phyloP scores from a whole-genome alignment of 2,888 invertebrate species.

The Philopedon plagiatum region DNA sequence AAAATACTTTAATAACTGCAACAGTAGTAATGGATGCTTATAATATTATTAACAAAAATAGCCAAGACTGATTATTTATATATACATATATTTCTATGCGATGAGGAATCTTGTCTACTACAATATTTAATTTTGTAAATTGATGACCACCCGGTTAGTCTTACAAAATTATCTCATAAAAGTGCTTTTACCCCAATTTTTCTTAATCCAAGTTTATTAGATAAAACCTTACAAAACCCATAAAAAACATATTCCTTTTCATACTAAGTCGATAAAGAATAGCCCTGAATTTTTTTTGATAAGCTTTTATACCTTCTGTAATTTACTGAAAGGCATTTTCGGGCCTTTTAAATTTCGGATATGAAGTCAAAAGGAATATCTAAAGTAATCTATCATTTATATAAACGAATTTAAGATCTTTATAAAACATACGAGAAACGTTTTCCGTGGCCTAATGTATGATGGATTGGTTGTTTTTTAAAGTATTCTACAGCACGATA shows the following conservation, averaged over 20 bases:
- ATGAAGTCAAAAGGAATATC: neutral
- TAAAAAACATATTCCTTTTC: neutral
- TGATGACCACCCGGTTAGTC: too few relatives aligned
- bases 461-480: neutral
- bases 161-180: too few relatives aligned
- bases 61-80: too few relatives aligned
- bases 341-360: conserved; percentile 1
- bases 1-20: too few relatives aligned
- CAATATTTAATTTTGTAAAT: too few relatives aligned
- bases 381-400: conserved; percentile 6
- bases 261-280: neutral
- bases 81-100: too few relatives aligned
- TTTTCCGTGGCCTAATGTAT: neutral
- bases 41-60: too few relatives aligned
- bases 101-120: too few relatives aligned
- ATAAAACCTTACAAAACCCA: neutral
- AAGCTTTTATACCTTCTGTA: conserved; percentile 2
- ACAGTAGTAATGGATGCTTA: too few relatives aligned
- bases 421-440: neutral
- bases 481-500: neutral
- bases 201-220: neutral
- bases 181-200: neutral
- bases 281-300: neutral
- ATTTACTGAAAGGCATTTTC: conserved; percentile 8
- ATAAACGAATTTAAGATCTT: neutral